A percentile compares a stretch with the other conserved stretches of the same genome.
These are phyloP conservation scores for Amphipyra berbera DNA, from an alignment of 2,888 invertebrate genomes.

Conservation along the genomic window DNA sequence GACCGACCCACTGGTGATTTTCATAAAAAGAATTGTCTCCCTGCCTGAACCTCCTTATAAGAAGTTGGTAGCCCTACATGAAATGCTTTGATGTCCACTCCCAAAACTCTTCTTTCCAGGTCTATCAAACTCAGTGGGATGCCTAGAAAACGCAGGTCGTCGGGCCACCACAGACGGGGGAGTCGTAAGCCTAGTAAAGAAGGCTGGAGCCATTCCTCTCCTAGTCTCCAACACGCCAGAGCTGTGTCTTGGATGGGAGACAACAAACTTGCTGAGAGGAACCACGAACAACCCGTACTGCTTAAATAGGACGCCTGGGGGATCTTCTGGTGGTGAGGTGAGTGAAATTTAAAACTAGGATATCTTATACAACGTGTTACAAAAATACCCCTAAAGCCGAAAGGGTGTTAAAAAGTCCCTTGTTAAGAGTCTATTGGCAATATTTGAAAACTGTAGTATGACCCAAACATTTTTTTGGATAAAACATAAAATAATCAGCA, in stretches of 20 bases:
- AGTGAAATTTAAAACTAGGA: constrained; percentile 27
- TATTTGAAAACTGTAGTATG: no score
- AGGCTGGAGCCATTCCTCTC: constrained; percentile 95
- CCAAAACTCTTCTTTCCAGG: constrained; percentile 79
- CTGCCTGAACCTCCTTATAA: no score
- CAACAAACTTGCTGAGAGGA: constrained; percentile 94
- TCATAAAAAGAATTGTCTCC: no score
- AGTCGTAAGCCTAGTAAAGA: constrained; percentile 90
- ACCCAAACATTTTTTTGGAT: no score
- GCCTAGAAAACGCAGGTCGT: constrained; percentile 80
- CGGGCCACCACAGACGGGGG: constrained; percentile 92
- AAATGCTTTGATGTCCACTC: no score
- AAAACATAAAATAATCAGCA: no score
- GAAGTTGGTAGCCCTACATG: no score
- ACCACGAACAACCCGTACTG: constrained; percentile 96
- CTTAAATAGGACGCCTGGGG: constrained; percentile 93
- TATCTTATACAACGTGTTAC: no score
- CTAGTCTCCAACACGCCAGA: constrained; percentile 96
- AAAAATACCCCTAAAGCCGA: no score
- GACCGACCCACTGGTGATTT: no score
- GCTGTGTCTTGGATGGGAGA: constrained; percentile 96
- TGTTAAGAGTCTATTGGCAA: no score
- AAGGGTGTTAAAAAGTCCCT: no score
- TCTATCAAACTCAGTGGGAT: constrained; percentile 92
- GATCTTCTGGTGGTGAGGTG: constrained; percentile 97